Evolutionary conservation across 2,797 vertebrate species (phyloP).

Genomic region (Schizopygopsis pylzovi): DNA sequence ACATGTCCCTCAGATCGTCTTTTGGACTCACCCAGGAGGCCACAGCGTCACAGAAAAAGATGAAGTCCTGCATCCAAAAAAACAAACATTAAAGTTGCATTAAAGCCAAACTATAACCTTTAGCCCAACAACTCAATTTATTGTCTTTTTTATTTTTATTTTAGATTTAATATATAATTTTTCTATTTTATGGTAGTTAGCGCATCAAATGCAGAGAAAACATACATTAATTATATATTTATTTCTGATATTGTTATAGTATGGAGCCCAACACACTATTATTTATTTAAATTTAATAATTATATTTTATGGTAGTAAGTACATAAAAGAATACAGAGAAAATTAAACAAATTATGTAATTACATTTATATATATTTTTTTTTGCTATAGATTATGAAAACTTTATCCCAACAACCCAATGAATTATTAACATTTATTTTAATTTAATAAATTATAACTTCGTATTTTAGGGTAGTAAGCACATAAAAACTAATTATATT

Average conservation of each 20-base stretch:
- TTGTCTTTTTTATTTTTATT: neutral
- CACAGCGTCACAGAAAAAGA: constrained; percentile 96
- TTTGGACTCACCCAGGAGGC: constrained; percentile 96
- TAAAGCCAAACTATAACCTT: neutral
- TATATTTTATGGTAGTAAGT: neutral
- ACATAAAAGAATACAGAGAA: neutral
- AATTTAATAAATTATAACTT: no score
- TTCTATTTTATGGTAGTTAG: no score
- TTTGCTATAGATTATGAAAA: neutral
- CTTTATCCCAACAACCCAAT: neutral
- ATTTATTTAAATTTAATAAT: neutral
- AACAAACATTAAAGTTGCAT: neutral
- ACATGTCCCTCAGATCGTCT: constrained; percentile 95
- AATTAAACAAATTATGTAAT: no score
- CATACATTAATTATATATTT: no score
- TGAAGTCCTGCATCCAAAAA: constrained; percentile 85
- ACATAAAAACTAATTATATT: neutral
- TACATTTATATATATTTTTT: neutral
- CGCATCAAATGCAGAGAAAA: neutral
- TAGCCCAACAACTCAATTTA: neutral
- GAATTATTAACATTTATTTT: neutral
- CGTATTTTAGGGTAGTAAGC: no score
- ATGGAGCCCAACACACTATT: no score
- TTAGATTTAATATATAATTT: no score
- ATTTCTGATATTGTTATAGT: no score